Evolutionary conservation across 2,888 invertebrate genomes (phyloP).

Genomic region (Bhutanitis thaidina): DNA sequence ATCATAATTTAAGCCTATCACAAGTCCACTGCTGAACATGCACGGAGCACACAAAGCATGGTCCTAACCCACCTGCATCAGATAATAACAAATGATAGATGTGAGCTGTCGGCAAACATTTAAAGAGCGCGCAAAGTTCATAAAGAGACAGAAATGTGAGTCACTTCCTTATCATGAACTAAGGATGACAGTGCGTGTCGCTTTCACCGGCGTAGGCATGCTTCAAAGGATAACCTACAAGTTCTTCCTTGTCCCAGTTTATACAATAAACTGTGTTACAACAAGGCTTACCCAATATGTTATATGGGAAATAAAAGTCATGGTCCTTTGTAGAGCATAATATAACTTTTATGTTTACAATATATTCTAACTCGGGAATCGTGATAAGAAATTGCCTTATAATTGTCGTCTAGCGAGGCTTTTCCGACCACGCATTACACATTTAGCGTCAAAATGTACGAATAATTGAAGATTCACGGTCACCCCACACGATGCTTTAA

Average conservation of each 20-base stretch:
- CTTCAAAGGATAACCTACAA: slow-evolving; percentile 50
- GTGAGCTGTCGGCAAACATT: slow-evolving; percentile 32
- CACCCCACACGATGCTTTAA: slow-evolving; percentile 51
- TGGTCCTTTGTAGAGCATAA: background rate
- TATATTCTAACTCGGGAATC: background rate
- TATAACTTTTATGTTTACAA: background rate
- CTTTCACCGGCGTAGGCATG: slow-evolving; percentile 57
- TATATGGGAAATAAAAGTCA: slow-evolving; percentile 18
- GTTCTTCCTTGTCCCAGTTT: slow-evolving; percentile 51
- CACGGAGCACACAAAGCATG: no score
- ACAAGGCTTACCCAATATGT: slow-evolving; percentile 27
- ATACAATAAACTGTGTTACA: slow-evolving; percentile 47
- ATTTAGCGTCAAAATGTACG: slow-evolving; percentile 29
- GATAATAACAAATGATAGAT: slow-evolving; percentile 20
- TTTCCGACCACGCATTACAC: slow-evolving; percentile 37
- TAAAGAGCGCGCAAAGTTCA: slow-evolving; percentile 45
- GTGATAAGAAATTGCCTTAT: slow-evolving; percentile 13
- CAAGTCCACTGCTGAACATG: no score
- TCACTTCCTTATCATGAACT: slow-evolving; percentile 55
- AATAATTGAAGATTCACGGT: slow-evolving; percentile 60
- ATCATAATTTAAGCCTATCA: no score
- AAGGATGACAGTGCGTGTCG: slow-evolving; percentile 47
- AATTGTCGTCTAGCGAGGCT: slow-evolving; percentile 33
- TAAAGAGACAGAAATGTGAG: slow-evolving; percentile 42
- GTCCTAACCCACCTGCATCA: no score